Percentiles rank a stretch among this genome's conserved stretches.
Conservation (phyloP, 2,888 invertebrate genomes). For the Orthosia incerta region DNA sequence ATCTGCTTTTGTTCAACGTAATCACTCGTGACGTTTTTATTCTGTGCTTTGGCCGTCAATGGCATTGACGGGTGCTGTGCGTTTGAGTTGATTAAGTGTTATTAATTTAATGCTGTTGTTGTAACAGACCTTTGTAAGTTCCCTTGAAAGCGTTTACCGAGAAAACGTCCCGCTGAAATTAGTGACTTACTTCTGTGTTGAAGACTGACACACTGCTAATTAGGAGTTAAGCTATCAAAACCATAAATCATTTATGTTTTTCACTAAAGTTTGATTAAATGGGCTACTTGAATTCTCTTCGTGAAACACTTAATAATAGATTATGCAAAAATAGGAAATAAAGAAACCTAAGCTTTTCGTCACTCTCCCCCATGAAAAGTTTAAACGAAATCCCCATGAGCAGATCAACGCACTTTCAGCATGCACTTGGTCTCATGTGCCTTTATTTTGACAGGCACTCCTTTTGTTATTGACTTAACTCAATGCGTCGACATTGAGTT, state of each 20-base stretch:
- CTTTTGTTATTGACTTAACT: too few relatives aligned
- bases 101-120: neutral
- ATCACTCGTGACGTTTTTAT: slow-evolving; percentile 79
- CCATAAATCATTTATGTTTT: too few relatives aligned
- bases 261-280: too few relatives aligned
- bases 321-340: too few relatives aligned
- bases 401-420: neutral
- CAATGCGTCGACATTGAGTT: too few relatives aligned
- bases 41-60: slow-evolving; percentile 59
- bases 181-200: neutral
- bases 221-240: too few relatives aligned
- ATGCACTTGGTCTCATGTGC: neutral
- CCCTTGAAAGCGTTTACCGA: neutral
- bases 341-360: too few relatives aligned
- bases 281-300: too few relatives aligned
- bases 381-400: neutral
- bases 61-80: slow-evolving; percentile 43
- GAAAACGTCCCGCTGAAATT: neutral
- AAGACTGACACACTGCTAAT: too few relatives aligned
- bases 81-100: neutral
- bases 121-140: neutral
- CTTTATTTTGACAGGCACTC: neutral
- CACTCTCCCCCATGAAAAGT: neutral
- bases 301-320: too few relatives aligned
- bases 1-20: slow-evolving; percentile 77